Evolutionary conservation across 2,888 invertebrate genomes (phyloP).

Genomic region (Lepidocyrtoides sp.): DNA sequence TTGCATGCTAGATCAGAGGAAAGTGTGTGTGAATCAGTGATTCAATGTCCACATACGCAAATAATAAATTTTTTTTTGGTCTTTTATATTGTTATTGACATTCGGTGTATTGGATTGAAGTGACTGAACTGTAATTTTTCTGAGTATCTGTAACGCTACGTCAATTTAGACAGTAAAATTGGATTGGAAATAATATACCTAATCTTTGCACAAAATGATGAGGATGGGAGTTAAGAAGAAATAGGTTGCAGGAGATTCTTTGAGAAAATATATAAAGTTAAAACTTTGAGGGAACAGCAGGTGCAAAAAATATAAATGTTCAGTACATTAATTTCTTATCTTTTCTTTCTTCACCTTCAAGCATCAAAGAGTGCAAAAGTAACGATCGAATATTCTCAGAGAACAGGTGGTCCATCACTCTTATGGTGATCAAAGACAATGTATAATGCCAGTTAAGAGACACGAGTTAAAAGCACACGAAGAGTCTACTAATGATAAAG

Average conservation of each 20-base stretch:
- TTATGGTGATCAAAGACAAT: neutral
- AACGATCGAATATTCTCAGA: constrained; percentile 5
- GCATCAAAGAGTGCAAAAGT: neutral
- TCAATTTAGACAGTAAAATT: too few relatives aligned
- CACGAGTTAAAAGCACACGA: constrained; percentile 32
- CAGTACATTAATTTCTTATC: constrained; percentile 83
- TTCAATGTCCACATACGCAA: too few relatives aligned
- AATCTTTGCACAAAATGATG: too few relatives aligned
- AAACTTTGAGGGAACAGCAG: constrained; percentile 80
- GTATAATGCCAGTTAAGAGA: neutral
- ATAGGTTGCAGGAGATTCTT: constrained; percentile 47
- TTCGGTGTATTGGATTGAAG: too few relatives aligned
- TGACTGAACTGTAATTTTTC: too few relatives aligned
- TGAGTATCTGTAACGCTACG: too few relatives aligned
- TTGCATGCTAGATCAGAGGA: neutral
- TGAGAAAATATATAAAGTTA: neutral
- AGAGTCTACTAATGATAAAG: too few relatives aligned
- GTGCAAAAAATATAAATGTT: constrained; percentile 84
- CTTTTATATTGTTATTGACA: too few relatives aligned
- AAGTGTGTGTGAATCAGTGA: too few relatives aligned
- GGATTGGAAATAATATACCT: too few relatives aligned
- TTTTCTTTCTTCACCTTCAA: constrained; percentile 46
- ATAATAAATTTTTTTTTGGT: too few relatives aligned
- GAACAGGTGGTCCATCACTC: constrained; percentile 83
- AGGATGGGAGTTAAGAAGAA: neutral